Evolutionary conservation across 2,797 vertebrate genomes (phyloP), one percentile per base, ranked within the genome.

Genomic region (Lepus townsendii): DNA sequence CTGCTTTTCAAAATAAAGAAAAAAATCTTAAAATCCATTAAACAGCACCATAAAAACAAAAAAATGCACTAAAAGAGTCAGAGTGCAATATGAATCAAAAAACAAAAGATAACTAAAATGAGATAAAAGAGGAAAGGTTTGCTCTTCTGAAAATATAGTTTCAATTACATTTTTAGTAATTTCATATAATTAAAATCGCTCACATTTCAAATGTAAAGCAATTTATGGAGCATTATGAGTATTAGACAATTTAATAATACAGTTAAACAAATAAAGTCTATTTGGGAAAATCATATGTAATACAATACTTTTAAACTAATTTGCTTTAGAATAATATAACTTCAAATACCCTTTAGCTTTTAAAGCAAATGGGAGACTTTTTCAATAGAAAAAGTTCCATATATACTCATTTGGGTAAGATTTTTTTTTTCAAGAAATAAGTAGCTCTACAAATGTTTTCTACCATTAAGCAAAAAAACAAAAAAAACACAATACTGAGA

Each of bases 171-270:
- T 66, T 10, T 78, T 73, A 72, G 19, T 71, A 82, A 85, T 62
- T 83, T 88, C 11, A 54, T 5, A 38, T 42, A 27, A 93, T 57
- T 65, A 72, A 94, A 95, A 89, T 19, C 42, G 90, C 1, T 68
- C 22, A 52, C 13, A 80, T 93, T 92, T 90, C 6, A 93, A 88
- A 91, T 35, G 82, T 71, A 92, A 90, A 96, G 32, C 13, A 47
- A 84, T 84, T 62, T 78, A 87, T 80, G 12, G 16, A 94, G 3
- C 11, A 50, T 75, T 88, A 83, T 71, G 16, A 93, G 60, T 94
- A 89, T 1, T 62, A 3, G 19, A 63, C 26, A 86, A 82, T 24
- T 42, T 17, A 83, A 30, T 63, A 82, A 71, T 20, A 57, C 3
- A 73, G 27, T 86, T 90, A 75, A 71, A 76, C 47, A 32, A 72